phyloP scores from a whole-genome alignment of 2,113 vertebrate species.

The Phaethon lepturus region DNA sequence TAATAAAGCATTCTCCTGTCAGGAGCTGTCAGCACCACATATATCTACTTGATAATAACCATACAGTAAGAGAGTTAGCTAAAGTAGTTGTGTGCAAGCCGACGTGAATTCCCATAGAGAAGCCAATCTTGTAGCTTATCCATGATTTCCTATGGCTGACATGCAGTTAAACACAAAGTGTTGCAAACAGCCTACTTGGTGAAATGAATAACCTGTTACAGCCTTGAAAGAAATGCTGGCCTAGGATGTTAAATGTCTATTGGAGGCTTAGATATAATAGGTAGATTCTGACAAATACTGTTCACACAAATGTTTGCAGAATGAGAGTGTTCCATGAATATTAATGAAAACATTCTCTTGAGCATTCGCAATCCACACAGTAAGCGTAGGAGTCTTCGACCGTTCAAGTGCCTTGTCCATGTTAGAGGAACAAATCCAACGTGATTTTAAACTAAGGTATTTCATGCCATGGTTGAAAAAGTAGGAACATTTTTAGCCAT shows the following conservation, averaged over 20 bases:
- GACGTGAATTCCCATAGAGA: conserved; percentile 40
- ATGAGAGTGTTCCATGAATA: conserved; percentile 43
- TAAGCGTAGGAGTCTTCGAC: background rate
- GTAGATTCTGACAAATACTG: conserved; percentile 60
- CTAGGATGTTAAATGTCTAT: conserved; percentile 44
- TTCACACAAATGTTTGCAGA: conserved; percentile 62
- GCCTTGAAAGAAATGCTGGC: conserved; percentile 55
- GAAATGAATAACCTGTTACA: conserved; percentile 61
- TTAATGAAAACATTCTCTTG: conserved; percentile 24
- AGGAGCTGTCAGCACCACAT: conserved; percentile 60
- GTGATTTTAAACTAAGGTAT: background rate
- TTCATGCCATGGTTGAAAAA: background rate
- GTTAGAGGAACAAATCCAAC: background rate
- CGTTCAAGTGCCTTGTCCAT: background rate
- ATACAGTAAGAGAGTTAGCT: conserved; percentile 37
- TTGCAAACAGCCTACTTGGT: conserved; percentile 55
- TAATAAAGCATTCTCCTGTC: conserved; percentile 51
- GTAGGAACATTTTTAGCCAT: background rate
- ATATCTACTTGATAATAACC: conserved; percentile 48
- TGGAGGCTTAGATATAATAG: conserved; percentile 47
- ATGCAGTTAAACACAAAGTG: conserved; percentile 35
- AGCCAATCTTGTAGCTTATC: conserved; percentile 30
- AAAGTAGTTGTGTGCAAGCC: conserved; percentile 27
- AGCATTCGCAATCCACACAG: background rate
- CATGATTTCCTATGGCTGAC: conserved; percentile 46